phyloP scores from a whole-genome alignment of 2,113 vertebrate genomes.

The Thymallus thymallus region DNA sequence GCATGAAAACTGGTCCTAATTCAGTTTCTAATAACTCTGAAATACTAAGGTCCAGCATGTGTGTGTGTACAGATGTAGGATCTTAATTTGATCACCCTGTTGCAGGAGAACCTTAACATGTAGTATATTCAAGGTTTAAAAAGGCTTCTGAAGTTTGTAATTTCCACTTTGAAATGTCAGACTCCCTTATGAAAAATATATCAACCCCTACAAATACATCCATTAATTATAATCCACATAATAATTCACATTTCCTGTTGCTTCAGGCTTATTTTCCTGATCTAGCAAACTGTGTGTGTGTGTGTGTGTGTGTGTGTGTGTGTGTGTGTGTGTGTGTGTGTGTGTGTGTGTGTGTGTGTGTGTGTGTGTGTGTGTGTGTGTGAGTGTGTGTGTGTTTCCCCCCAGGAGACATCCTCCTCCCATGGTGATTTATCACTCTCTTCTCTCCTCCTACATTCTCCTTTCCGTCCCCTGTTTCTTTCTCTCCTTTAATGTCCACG shows the following conservation, averaged over 20 bases:
- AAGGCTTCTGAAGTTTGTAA: too few species aligned
- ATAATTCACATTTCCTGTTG: too few species aligned
- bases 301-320: slow-evolving; percentile 31
- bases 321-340: slow-evolving; percentile 25
- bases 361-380: slow-evolving; percentile 7
- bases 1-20: too few species aligned
- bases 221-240: too few species aligned
- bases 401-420: neutral
- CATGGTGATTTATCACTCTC: neutral
- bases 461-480: neutral
- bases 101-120: too few species aligned
- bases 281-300: neutral
- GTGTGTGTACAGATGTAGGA: neutral
- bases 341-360: neutral
- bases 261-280: too few species aligned
- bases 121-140: too few species aligned
- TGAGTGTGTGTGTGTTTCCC: neutral
- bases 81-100: too few species aligned
- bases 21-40: too few species aligned
- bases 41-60: neutral
- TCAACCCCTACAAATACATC: too few species aligned
- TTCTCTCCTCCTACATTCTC: slow-evolving; percentile 2
- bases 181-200: too few species aligned
- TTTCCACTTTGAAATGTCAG: too few species aligned
- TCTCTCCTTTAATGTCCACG: neutral